Percentiles rank a stretch among this genome's conserved stretches.
Evolutionary conservation across 2,797 vertebrate genomes (phyloP).

Genomic region (Phoeniculus purpureus): DNA sequence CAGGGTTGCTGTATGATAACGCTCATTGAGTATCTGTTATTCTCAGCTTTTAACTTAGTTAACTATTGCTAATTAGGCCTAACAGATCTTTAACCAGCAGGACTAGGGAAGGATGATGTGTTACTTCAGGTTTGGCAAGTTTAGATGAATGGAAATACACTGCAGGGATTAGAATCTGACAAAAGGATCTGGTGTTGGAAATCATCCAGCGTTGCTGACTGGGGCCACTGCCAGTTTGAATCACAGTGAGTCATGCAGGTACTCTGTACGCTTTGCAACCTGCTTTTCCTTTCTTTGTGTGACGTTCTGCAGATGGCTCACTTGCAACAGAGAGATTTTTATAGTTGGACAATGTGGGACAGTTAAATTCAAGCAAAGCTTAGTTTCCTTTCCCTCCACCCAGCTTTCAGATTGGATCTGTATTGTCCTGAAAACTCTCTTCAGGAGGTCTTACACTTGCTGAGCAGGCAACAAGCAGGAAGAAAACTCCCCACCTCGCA

Average conservation of each 20-base stretch:
- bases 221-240: background rate
- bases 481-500: background rate
- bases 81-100: background rate
- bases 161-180: background rate
- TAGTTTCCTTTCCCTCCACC: background rate
- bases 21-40: background rate
- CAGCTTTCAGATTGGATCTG: background rate
- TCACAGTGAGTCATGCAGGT: background rate
- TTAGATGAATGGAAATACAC: background rate
- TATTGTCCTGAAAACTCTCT: background rate
- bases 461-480: background rate
- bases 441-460: background rate
- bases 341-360: background rate
- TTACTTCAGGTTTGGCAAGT: background rate
- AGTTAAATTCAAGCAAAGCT: background rate
- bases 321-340: background rate
- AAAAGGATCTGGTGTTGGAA: background rate
- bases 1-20: background rate
- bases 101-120: background rate
- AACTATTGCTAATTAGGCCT: background rate
- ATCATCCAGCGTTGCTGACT: background rate
- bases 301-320: background rate
- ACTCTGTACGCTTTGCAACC: background rate
- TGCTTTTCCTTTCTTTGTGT: background rate
- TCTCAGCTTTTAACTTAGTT: background rate